A percentile compares a stretch with the other conserved stretches of the same genome.
phyloP scores from a whole-genome alignment of 1,140 invertebrate species.

The Ganaspis sp. region DNA sequence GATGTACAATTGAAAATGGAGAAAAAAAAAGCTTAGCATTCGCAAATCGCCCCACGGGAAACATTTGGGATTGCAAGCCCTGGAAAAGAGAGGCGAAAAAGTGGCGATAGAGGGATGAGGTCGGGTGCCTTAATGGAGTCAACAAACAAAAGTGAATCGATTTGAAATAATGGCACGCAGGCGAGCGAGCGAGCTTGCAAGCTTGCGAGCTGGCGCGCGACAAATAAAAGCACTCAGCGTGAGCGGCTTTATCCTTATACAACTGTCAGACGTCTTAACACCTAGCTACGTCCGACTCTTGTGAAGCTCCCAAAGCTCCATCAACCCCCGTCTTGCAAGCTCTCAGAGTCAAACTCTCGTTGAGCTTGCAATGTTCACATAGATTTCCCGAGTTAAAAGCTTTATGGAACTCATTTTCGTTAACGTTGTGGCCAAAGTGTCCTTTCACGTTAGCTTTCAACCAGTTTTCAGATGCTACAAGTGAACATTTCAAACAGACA shows the following conservation, averaged over 20 bases:
- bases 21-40: not conserved
- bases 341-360: conserved; percentile 42
- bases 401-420: conserved; percentile 68
- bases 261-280: conserved; percentile 72
- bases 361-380: conserved; percentile 49
- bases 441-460: conserved; percentile 17
- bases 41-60: not conserved
- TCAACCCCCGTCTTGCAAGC: conserved; percentile 25
- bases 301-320: conserved; percentile 40
- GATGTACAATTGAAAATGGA: no score
- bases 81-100: conserved; percentile 36
- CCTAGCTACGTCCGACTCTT: conserved; percentile 49
- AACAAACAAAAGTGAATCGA: conserved; percentile 74
- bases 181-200: conserved; percentile 50
- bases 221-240: conserved; percentile 74
- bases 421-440: conserved; percentile 42
- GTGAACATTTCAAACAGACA: not conserved
- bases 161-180: conserved; percentile 71
- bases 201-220: conserved; percentile 50
- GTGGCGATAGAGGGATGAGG: conserved; percentile 46
- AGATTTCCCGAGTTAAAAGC: conserved; percentile 62
- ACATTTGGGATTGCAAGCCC: not conserved
- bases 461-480: not conserved
- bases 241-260: conserved; percentile 73
- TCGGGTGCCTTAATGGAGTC: conserved; percentile 66